These are phyloP conservation scores for Chlamydotis undulata DNA, from an alignment of 2,113 vertebrate genomes.

Conservation along the genomic window DNA sequence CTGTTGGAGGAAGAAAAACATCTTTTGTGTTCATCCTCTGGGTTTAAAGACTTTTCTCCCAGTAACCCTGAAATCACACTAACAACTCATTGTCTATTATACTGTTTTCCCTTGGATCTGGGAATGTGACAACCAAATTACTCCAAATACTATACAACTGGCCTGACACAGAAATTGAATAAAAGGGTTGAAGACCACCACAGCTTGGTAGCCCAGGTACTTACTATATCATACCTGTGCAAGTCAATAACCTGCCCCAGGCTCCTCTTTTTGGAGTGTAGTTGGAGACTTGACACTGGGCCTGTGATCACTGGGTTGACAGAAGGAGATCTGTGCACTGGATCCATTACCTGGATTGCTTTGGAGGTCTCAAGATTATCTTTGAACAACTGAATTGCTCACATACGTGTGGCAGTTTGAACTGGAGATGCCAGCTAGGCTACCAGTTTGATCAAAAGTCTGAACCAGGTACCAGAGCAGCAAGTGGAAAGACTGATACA, in stretches of 20 bases:
- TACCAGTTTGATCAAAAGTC: not conserved
- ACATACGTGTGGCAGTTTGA: not conserved
- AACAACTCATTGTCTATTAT: not conserved
- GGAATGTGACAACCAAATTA: not conserved
- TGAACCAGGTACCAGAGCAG: not conserved
- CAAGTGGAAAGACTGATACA: not conserved
- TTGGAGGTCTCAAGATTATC: not conserved
- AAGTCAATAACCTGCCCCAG: not conserved
- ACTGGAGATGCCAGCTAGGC: not conserved
- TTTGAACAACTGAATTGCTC: not conserved
- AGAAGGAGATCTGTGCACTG: not conserved
- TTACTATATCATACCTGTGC: not conserved
- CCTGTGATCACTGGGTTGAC: not conserved
- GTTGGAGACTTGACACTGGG: not conserved
- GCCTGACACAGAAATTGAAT: not conserved
- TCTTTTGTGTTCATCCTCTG: not conserved
- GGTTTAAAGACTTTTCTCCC: not conserved
- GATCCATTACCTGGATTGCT: not conserved
- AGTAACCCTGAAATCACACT: not conserved
- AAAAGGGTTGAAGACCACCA: not conserved
- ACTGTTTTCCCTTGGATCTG: not conserved
- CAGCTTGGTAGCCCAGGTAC: rapidly evolving
- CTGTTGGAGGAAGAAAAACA: not conserved
- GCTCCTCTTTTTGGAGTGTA: not conserved
- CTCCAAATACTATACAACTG: not conserved